These are phyloP conservation scores for Neosilurus hyrtlii DNA, from an alignment of 2,797 vertebrate species.

Conservation along the genomic window DNA sequence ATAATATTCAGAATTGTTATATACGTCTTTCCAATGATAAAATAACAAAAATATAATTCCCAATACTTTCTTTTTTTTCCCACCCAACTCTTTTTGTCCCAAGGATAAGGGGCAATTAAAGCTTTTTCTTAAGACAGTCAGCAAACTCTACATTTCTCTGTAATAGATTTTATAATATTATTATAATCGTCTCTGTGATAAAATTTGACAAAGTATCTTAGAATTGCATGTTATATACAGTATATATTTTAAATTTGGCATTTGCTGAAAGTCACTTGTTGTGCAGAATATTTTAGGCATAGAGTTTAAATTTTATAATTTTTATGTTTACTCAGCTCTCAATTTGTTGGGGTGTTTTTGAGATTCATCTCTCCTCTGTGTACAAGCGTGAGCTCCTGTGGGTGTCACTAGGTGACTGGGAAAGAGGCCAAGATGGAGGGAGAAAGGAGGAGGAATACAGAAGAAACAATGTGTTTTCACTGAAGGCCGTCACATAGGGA, in stretches of 20 bases:
- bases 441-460: conserved; percentile 42
- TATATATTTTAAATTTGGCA: conserved; percentile 29
- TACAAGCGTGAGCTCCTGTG: conserved; percentile 41
- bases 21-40: conserved; percentile 70
- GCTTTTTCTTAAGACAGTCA: conserved; percentile 52
- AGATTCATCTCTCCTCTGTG: conserved; percentile 46
- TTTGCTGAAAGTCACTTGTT: conserved; percentile 38
- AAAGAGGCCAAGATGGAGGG: conserved; percentile 28
- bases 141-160: conserved; percentile 45
- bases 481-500: conserved; percentile 4
- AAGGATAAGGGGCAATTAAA: conserved; percentile 52
- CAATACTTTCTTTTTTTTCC: conserved; percentile 64
- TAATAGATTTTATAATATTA: conserved; percentile 38
- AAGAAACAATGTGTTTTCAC: conserved; percentile 9
- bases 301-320: neutral
- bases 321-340: conserved; percentile 1
- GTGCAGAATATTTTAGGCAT: conserved; percentile 18
- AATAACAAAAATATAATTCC: conserved; percentile 80
- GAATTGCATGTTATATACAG: conserved; percentile 41
- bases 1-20: conserved; percentile 70
- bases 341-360: conserved; percentile 29
- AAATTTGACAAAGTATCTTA: conserved; percentile 35
- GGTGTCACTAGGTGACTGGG: conserved; percentile 43
- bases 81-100: conserved; percentile 45
- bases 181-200: conserved; percentile 44